A percentile compares a stretch with the other conserved stretches of the same genome.
Conservation (phyloP, 2,888 invertebrate genomes). For the Lepeophtheirus nordmannii region DNA sequence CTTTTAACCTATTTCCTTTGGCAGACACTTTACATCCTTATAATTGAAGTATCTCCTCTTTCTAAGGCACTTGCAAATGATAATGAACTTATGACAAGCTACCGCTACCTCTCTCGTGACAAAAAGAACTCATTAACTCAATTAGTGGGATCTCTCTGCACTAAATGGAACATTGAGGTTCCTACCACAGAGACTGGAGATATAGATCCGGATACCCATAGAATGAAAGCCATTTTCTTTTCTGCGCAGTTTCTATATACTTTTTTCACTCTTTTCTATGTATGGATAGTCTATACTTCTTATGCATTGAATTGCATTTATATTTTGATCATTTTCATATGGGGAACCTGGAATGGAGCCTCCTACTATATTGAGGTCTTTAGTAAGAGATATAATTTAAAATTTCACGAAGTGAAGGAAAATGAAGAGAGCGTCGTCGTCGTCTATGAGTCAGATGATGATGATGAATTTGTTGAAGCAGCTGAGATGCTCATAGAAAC, state of each 20-base stretch:
- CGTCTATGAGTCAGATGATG: background rate
- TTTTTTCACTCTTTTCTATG: background rate
- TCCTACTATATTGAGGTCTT: constrained; percentile 15
- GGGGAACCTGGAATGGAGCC: constrained; percentile 12
- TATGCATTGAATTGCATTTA: background rate
- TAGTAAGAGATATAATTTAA: constrained; percentile 12
- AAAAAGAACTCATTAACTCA: constrained; percentile 9
- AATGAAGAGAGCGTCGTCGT: background rate
- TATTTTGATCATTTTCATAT: background rate
- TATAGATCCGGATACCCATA: background rate
- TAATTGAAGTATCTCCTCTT: background rate
- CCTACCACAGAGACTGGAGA: background rate
- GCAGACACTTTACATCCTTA: constrained; percentile 1
- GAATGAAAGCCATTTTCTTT: background rate
- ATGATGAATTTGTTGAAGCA: background rate
- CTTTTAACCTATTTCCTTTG: constrained; percentile 8
- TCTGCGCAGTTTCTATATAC: background rate
- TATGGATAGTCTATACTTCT: background rate
- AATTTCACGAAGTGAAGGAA: background rate
- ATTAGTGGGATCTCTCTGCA: background rate
- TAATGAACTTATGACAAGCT: background rate
- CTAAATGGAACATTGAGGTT: background rate
- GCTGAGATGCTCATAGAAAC: background rate
- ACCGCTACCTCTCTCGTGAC: constrained; percentile 7
- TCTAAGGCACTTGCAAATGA: background rate